Percentiles rank a stretch among this genome's conserved stretches.
phyloP scores from a whole-genome alignment of 2,113 vertebrate genomes.

The Probosciger aterrimus region DNA sequence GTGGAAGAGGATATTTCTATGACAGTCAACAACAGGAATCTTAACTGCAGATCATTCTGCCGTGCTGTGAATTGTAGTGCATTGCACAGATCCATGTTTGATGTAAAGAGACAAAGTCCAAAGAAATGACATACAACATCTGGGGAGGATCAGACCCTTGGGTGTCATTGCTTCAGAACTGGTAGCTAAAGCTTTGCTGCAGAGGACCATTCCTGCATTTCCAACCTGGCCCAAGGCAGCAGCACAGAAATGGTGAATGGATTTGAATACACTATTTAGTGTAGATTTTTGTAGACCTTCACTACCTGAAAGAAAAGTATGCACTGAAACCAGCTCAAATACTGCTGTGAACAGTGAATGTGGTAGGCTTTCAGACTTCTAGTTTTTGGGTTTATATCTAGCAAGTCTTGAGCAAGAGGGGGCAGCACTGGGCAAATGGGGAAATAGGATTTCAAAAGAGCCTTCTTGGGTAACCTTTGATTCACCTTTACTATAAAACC shows the following conservation, averaged over 20 bases:
- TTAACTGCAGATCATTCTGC: background rate
- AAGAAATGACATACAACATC: background rate
- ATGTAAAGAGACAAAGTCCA: background rate
- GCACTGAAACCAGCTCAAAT: background rate
- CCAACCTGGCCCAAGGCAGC: background rate
- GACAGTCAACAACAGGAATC: background rate
- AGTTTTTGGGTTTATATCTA: background rate
- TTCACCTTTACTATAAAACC: conserved; percentile 14
- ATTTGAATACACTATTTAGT: background rate
- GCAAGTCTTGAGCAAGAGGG: background rate
- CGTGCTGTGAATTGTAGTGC: background rate
- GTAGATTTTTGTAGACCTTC: background rate
- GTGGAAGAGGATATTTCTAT: background rate
- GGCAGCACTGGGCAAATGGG: background rate
- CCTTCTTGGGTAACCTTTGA: conserved; percentile 30
- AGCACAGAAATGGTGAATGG: background rate
- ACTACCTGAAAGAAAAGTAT: background rate
- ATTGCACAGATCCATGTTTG: background rate
- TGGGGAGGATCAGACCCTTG: background rate
- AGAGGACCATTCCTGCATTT: background rate
- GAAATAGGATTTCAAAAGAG: background rate
- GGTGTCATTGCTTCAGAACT: background rate
- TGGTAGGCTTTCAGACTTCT: background rate
- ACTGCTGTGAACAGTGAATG: background rate
- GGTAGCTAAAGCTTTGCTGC: background rate